Conservation (phyloP, 53 echinoderm and acorn worm species). For the Hippasteria phrygiana region DNA sequence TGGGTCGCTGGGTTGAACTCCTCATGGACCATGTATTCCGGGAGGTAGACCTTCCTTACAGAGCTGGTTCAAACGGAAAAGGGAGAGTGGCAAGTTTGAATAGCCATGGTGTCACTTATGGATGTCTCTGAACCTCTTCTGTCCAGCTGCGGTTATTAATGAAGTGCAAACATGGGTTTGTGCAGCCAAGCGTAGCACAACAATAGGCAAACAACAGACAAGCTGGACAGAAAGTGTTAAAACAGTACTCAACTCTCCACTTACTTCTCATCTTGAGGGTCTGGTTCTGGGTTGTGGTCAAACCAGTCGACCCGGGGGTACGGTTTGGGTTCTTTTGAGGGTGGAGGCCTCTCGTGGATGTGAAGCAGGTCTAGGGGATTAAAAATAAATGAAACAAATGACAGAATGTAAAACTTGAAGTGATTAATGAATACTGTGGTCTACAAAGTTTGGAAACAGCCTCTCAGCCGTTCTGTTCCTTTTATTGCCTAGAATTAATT, state of each 20-base stretch:
- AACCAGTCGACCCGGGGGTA: conserved; percentile 96
- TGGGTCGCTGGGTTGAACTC: conserved; percentile 70
- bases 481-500: too few species aligned
- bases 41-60: conserved; percentile 77
- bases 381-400: background rate
- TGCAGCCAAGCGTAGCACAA: too few species aligned
- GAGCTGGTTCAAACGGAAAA: background rate
- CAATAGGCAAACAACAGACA: too few species aligned
- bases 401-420: too few species aligned
- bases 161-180: too few species aligned
- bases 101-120: background rate
- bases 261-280: conserved; percentile 24
- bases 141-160: too few species aligned
- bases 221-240: too few species aligned
- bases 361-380: conserved; percentile 87
- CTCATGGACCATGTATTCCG: conserved; percentile 98
- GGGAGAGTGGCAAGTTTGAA: background rate
- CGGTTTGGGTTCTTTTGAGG: conserved; percentile 70
- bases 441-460: too few species aligned
- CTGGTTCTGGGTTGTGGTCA: conserved; percentile 73
- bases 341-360: conserved; percentile 69
- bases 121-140: too few species aligned
- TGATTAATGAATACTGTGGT: too few species aligned
- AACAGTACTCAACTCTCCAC: too few species aligned
- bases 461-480: too few species aligned